Conservation (phyloP, 92 coral and sea anemone species). For the Pocillopora grandis region DNA sequence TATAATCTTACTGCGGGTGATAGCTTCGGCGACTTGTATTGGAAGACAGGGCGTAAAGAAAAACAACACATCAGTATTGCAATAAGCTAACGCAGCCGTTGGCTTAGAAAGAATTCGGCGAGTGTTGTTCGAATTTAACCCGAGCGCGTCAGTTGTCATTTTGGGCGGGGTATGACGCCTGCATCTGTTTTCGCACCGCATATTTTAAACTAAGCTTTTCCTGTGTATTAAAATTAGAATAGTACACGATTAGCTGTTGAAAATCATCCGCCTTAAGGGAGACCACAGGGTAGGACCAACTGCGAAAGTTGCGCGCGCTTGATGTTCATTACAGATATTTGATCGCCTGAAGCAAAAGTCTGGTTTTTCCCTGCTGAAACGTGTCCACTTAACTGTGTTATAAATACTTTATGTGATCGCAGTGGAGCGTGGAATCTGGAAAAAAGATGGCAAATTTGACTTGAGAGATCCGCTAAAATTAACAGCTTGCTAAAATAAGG, state of each 20-base stretch:
- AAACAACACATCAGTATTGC: background rate
- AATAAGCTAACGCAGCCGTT: background rate
- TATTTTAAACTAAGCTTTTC: constrained; percentile 39
- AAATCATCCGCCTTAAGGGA: constrained; percentile 4
- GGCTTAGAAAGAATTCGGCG: background rate
- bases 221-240: constrained; percentile 34
- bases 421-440: constrained; percentile 12
- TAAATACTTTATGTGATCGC: constrained; percentile 37
- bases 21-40: constrained; percentile 21
- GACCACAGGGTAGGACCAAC: background rate
- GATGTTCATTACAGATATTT: background rate
- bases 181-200: constrained; percentile 42
- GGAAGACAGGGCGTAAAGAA: background rate
- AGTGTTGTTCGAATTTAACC: background rate
- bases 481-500: background rate
- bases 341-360: constrained; percentile 14
- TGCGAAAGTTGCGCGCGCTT: background rate
- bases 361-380: constrained; percentile 33
- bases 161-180: constrained; percentile 45
- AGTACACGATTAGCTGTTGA: constrained; percentile 8
- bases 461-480: background rate
- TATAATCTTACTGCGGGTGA: constrained; percentile 54
- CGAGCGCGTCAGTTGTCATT: constrained; percentile 33
- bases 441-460: constrained; percentile 22
- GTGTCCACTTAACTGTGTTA: constrained; percentile 33